These are phyloP conservation scores for Caerostris darwini DNA, from an alignment of 1,140 invertebrate genomes.

Conservation along the genomic window DNA sequence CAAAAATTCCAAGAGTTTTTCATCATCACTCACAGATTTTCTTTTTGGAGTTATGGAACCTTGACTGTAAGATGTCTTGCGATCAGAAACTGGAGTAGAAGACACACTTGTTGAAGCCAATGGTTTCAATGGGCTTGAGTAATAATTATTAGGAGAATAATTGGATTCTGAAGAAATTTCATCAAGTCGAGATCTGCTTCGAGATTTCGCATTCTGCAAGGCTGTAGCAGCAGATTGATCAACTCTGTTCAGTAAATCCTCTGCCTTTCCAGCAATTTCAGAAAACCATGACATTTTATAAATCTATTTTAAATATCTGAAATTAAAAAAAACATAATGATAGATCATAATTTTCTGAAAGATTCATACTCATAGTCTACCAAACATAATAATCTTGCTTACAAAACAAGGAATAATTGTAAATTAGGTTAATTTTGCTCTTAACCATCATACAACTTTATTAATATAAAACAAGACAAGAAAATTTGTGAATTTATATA, in stretches of 20 bases:
- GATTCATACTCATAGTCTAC: too few relatives aligned
- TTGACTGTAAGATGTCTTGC: background rate
- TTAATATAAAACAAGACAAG: too few relatives aligned
- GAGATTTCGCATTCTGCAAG: slow-evolving; percentile 79
- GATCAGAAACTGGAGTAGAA: background rate
- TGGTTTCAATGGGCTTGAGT: background rate
- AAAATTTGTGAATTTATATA: too few relatives aligned
- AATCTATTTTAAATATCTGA: background rate
- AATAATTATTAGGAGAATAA: slow-evolving; percentile 9
- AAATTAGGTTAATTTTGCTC: too few relatives aligned
- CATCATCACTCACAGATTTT: slow-evolving; percentile 81
- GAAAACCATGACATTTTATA: slow-evolving; percentile 90
- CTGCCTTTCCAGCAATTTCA: slow-evolving; percentile 91
- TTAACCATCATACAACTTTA: too few relatives aligned
- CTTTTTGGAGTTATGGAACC: background rate
- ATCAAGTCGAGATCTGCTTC: background rate
- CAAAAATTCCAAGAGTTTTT: slow-evolving; percentile 83
- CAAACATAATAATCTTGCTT: too few relatives aligned
- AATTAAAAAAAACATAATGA: background rate
- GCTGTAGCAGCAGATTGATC: slow-evolving; percentile 92
- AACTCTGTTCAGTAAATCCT: slow-evolving; percentile 91
- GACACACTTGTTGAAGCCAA: background rate
- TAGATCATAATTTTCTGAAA: too few relatives aligned
- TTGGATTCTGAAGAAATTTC: background rate
- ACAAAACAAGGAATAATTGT: too few relatives aligned